Evolutionary conservation across 2,888 invertebrate species (phyloP).

Genomic region (Drosophila sordidula): DNA sequence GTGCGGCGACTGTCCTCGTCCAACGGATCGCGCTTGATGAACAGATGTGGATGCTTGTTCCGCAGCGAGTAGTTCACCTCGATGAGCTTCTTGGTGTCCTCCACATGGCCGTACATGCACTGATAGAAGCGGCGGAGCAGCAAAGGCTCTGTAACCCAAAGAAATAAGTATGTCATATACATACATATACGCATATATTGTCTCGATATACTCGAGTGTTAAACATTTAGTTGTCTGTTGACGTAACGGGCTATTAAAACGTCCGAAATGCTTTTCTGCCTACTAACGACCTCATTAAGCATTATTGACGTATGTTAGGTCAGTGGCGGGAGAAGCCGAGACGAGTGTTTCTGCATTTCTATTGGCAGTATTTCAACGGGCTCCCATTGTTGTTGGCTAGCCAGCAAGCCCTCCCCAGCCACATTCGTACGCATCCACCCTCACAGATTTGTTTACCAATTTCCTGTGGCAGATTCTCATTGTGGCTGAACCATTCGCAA

Average conservation of each 20-base stretch:
- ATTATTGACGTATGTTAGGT: constrained; percentile 25
- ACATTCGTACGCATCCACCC: not conserved
- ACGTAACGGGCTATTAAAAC: constrained; percentile 53
- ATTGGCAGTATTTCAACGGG: constrained; percentile 30
- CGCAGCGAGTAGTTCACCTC: constrained; percentile 85
- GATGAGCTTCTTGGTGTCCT: constrained; percentile 77
- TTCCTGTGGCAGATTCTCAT: constrained; percentile 75
- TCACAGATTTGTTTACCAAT: constrained; percentile 66
- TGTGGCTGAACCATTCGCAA: constrained; percentile 71
- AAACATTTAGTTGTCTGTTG: constrained; percentile 27
- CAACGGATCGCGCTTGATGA: constrained; percentile 86
- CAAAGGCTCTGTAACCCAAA: constrained; percentile 69
- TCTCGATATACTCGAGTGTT: not conserved
- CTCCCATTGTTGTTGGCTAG: not conserved
- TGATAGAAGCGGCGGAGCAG: constrained; percentile 79
- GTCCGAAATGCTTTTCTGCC: constrained; percentile 34
- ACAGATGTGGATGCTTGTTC: constrained; percentile 86
- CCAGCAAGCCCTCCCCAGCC: no score
- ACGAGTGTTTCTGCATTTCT: constrained; percentile 14
- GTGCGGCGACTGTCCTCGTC: constrained; percentile 72
- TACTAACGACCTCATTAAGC: constrained; percentile 71
- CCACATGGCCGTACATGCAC: constrained; percentile 73
- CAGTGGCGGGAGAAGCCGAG: constrained; percentile 12
- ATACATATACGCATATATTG: not conserved
- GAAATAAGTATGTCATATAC: not conserved